Evolutionary conservation across 1,140 invertebrate genomes (phyloP).

Genomic region (Drosophila tsacasi): DNA sequence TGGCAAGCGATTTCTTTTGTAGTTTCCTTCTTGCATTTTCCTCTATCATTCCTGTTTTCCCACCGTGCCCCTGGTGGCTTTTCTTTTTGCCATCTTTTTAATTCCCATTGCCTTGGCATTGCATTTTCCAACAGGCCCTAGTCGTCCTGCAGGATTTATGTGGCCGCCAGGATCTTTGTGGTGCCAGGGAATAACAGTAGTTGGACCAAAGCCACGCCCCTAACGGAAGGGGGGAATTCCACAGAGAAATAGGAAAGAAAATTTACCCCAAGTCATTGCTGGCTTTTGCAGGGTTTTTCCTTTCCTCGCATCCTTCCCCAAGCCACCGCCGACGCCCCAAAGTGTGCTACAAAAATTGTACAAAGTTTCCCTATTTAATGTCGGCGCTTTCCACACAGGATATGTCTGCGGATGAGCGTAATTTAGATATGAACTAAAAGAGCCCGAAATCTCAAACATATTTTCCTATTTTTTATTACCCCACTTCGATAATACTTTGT

Average conservation of each 20-base stretch:
- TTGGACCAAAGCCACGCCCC: slow-evolving; percentile 43
- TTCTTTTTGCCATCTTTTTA: slow-evolving; percentile 45
- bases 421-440: slow-evolving; percentile 58
- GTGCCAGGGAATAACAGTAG: slow-evolving; percentile 30
- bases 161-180: slow-evolving; percentile 48
- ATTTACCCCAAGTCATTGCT: slow-evolving; percentile 30
- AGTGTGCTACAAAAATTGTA: slow-evolving; percentile 59
- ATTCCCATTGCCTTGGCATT: slow-evolving; percentile 51
- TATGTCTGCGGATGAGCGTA: slow-evolving; percentile 63
- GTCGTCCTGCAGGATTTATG: slow-evolving; percentile 51
- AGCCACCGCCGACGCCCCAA: slow-evolving; percentile 15
- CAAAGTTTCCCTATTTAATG: slow-evolving; percentile 43
- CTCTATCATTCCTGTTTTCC: slow-evolving; percentile 22
- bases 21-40: slow-evolving; percentile 21
- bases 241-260: slow-evolving; percentile 14
- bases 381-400: slow-evolving; percentile 33
- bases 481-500: slow-evolving; percentile 49
- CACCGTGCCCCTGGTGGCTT: slow-evolving; percentile 4
- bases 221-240: slow-evolving; percentile 10
- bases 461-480: slow-evolving; percentile 65
- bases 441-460: slow-evolving; percentile 57
- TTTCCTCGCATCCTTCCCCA: not conserved
- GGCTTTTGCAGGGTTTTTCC: not conserved
- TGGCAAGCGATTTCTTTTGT: slow-evolving; percentile 53
- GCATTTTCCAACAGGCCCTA: slow-evolving; percentile 34